Base-by-base conservation (phyloP, 2,797 vertebrate species). In the Oryzias sinensis region DNA sequence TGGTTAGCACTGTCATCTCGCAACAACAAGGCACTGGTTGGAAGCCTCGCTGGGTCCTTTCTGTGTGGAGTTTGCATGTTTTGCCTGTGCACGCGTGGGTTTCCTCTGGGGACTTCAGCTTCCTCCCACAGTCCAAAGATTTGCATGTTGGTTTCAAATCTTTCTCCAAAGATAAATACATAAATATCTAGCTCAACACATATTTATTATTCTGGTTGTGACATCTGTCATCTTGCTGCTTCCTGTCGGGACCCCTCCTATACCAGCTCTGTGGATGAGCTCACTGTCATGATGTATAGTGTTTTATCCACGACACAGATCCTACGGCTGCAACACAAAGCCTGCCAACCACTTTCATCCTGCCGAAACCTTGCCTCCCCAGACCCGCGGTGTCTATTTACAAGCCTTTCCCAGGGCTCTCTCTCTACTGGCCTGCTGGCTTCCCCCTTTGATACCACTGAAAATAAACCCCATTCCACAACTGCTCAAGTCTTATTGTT, bases 301-400 rank as follows among this genome's bases (percentile, higher is more conserved):
- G 16, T 58, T 66, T 70, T 54, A 73, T 83, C 81, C 79, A 75
- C 87, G 77, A 80, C 77, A 79, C 70, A 73, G 77, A 80, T 80
- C 70, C 66, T 66, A 69, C 43, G 64, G 68, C 65, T 69, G 46
- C 57, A 59, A 83, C 68, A 88, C 85, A 90, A 89, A 88, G 77
- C 76, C 55, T 66, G 37, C 54, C 58, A 56, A 69, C 62, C 67
- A 59, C 64, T 76, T 89, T 89, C 72, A 86, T 86, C 74, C 59
- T 71, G 72, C 70, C 60, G 63, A 83, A 74, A 72, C 60, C 53
- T 72, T 83, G 86, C 82, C 81, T 76, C 70, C 53, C 33, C 79
- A 83, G 79, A 80, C 75, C 50, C 43, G 15, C 54, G 70, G 87
- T 84, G 70, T 90, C 83, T 57, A 56, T 67, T 90, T 89, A 81